Percentiles rank a stretch among this genome's conserved stretches.
Conservation (phyloP, 1,140 invertebrate genomes). For the Ganaspis sp. region DNA sequence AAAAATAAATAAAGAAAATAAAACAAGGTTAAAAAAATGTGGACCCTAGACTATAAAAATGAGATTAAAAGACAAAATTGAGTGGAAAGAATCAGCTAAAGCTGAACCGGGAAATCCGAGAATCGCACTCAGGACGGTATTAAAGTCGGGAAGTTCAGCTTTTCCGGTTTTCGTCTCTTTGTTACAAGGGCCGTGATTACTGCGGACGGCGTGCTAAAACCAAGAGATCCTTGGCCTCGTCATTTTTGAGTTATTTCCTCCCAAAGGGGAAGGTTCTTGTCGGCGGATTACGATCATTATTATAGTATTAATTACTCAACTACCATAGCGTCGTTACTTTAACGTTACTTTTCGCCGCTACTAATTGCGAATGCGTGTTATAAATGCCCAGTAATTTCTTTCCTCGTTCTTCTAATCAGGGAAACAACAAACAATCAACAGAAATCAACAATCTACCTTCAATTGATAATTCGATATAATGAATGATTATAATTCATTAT, state of each 20-base stretch:
- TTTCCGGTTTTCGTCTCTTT: conserved; percentile 15
- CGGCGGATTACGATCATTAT: conserved; percentile 32
- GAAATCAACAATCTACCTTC: background rate
- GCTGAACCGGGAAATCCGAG: conserved; percentile 9
- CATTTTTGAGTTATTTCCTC: conserved; percentile 5
- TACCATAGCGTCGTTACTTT: conserved; percentile 31
- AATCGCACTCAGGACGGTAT: conserved; percentile 11
- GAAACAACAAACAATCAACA: conserved; percentile 7
- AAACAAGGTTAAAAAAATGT: background rate
- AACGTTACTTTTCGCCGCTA: conserved; percentile 31
- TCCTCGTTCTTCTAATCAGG: conserved; percentile 13
- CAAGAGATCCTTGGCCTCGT: background rate
- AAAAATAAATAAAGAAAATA: background rate
- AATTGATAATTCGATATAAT: too few species aligned
- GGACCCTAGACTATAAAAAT: background rate
- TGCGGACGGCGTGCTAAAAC: background rate
- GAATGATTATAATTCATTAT: too few species aligned
- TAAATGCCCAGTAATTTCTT: conserved; percentile 59
- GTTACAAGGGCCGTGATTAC: background rate
- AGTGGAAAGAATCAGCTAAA: conserved; percentile 11
- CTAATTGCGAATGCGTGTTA: conserved; percentile 53
- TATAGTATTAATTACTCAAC: conserved; percentile 42
- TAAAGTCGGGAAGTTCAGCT: conserved; percentile 3
- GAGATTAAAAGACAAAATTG: background rate
- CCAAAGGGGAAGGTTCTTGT: background rate